Percentiles rank a stretch among this genome's conserved stretches.
phyloP scores from a whole-genome alignment of 1,140 invertebrate genomes.

The Trachelipus rathkii region DNA sequence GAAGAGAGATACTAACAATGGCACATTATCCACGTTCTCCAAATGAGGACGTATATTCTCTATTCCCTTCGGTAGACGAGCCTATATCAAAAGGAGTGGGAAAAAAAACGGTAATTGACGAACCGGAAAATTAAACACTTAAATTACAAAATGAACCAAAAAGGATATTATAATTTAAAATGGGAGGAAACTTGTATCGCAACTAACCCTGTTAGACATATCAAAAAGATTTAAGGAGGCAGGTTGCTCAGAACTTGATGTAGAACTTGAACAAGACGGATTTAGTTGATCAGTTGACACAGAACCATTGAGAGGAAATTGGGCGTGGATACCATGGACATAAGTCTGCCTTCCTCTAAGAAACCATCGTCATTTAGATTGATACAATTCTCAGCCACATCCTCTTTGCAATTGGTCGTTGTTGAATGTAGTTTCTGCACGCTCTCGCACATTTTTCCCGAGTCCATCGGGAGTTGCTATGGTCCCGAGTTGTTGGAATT shows the following conservation, averaged over 20 bases:
- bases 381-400: constrained; percentile 30
- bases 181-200: constrained; percentile 39
- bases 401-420: constrained; percentile 50
- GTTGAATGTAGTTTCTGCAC: too few species aligned
- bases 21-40: constrained; percentile 93
- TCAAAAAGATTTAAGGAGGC: constrained; percentile 65
- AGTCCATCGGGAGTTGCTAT: too few species aligned
- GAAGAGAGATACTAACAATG: constrained; percentile 89
- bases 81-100: constrained; percentile 50
- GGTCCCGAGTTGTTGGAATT: too few species aligned
- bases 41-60: constrained; percentile 94
- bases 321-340: background rate
- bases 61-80: constrained; percentile 91
- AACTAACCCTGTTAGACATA: constrained; percentile 77
- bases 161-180: background rate
- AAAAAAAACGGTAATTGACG: constrained; percentile 35
- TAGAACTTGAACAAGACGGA: constrained; percentile 72
- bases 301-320: constrained; percentile 1
- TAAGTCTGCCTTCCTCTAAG: background rate
- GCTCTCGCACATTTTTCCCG: too few species aligned
- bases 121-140: background rate
- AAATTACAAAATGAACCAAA: background rate
- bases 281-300: constrained; percentile 48
- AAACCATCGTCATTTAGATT: constrained; percentile 35
- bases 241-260: constrained; percentile 76